Evolutionary conservation across 2,888 invertebrate species (phyloP), one percentile per base, ranked within the genome.

Genomic region (Oscheius sp.): DNA sequence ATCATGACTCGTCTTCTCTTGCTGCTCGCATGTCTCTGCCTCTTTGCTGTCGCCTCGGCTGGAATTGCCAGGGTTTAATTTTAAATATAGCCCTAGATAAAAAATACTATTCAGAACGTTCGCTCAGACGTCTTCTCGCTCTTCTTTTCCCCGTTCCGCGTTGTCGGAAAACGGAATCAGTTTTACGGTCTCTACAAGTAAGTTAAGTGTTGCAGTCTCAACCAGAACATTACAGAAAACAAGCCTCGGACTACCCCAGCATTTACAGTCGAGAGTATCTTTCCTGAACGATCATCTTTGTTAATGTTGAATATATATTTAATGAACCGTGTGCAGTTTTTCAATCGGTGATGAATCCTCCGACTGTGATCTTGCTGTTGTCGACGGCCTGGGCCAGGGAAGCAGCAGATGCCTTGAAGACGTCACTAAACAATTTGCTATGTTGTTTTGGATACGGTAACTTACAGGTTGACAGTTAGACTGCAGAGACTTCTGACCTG

Each of bases 111-210:
- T 59, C 73, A 79, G 79, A 75, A 76, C 57, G 63, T 58, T 48
- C 77, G 79, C 33, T 70, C 74, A 21, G 80, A 80, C 55, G 78
- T 81, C 29, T 76, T 68, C 13, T 75, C 75, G n/a, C 76, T 79
- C 66, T 81, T 81, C 73, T 81, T 81, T 74, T 79, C 79, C 2
- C 81, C 81, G 29, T 81, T 81, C 72, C 77, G 81, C 71, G 76
- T 81, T 65, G 79, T 81, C 70, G 81, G 81, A 57, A 81, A 81
- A 65, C 70, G 81, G 10, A 79, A 75, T 50, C 79, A 79, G 65
- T 81, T 81, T 66, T 81, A 81, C 70, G 81, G 79, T 35, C 75
- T 81, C 32, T 76, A 75, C 72, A 81, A 79, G 81, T 81, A 13
- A 80, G 76, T 65, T 33, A 2, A 11, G 29, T 53, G 13, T 11